These are phyloP conservation scores for Ormyrus thymus DNA, from an alignment of 2,888 invertebrate genomes.

Conservation along the genomic window DNA sequence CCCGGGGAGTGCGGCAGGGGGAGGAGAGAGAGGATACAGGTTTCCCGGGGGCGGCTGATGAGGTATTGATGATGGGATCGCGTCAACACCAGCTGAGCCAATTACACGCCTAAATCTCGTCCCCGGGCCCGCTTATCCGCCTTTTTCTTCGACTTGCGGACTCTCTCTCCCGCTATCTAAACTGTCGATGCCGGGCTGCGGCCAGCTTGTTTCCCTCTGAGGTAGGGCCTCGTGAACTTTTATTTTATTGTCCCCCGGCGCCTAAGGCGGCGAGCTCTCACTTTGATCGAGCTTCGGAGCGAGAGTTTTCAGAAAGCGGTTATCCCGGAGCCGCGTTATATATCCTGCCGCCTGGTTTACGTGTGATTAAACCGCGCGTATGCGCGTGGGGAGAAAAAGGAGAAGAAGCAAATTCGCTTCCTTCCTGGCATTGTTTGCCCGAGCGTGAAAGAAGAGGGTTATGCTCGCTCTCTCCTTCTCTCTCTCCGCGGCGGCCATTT, in stretches of 20 bases:
- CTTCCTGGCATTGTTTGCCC: slow-evolving; percentile 46
- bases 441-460: slow-evolving; percentile 42
- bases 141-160: no score
- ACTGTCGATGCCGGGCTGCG: neutral
- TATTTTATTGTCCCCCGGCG: neutral
- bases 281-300: no score
- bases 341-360: neutral
- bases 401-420: slow-evolving; percentile 47
- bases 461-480: neutral
- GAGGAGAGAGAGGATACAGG: slow-evolving; percentile 66
- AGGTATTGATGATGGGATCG: slow-evolving; percentile 80
- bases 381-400: neutral
- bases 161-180: no score
- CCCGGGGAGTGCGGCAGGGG: neutral
- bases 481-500: slow-evolving; percentile 8
- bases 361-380: slow-evolving; percentile 11
- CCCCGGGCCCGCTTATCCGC: neutral
- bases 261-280: neutral
- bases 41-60: slow-evolving; percentile 76
- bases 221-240: slow-evolving; percentile 36
- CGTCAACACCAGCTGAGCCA: slow-evolving; percentile 81
- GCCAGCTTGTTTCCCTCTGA: slow-evolving; percentile 6
- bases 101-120: slow-evolving; percentile 77
- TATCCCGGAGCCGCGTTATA: neutral
- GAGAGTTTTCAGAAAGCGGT: no score